Conservation (phyloP, 1,140 invertebrate genomes). For the Bursaphelenchus mucronatus region DNA sequence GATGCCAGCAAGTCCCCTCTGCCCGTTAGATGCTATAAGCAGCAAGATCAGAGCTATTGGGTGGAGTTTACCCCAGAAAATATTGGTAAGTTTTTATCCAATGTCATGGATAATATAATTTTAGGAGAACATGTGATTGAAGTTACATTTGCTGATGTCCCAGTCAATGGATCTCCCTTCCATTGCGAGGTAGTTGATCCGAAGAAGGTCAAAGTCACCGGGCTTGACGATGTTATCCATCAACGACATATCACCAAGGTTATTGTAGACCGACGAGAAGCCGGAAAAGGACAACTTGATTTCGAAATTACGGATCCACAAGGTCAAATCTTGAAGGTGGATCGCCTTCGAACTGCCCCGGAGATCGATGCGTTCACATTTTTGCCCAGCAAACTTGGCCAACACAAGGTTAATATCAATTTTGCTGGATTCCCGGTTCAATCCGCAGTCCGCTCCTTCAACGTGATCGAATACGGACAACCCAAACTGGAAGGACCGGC, state of each 20-base stretch:
- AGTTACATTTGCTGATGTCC: conserved; percentile 82
- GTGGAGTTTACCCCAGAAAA: conserved; percentile 81
- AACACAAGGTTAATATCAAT: conserved; percentile 79
- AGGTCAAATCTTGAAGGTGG: conserved; percentile 77
- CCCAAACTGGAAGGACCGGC: conserved; percentile 67
- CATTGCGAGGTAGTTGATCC: conserved; percentile 89
- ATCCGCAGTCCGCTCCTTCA: conserved; percentile 66
- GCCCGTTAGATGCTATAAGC: conserved; percentile 87
- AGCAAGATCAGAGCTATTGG: conserved; percentile 83
- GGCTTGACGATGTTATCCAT: conserved; percentile 59
- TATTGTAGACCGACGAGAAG: conserved; percentile 49
- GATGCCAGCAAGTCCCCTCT: conserved; percentile 81
- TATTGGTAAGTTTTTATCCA: conserved; percentile 45
- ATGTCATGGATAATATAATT: conserved; percentile 10
- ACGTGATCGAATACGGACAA: conserved; percentile 68
- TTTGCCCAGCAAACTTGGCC: conserved; percentile 77
- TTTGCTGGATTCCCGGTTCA: conserved; percentile 74
- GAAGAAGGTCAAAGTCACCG: conserved; percentile 68
- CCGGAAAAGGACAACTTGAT: conserved; percentile 75
- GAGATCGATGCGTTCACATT: conserved; percentile 74
- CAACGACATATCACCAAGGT: conserved; percentile 63
- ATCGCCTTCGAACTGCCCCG: conserved; percentile 70
- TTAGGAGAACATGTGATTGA: conserved; percentile 74
- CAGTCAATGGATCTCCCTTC: conserved; percentile 88
- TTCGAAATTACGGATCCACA: conserved; percentile 80